Base-by-base conservation (phyloP, 2,113 vertebrate species). In the Felis chaus region DNA sequence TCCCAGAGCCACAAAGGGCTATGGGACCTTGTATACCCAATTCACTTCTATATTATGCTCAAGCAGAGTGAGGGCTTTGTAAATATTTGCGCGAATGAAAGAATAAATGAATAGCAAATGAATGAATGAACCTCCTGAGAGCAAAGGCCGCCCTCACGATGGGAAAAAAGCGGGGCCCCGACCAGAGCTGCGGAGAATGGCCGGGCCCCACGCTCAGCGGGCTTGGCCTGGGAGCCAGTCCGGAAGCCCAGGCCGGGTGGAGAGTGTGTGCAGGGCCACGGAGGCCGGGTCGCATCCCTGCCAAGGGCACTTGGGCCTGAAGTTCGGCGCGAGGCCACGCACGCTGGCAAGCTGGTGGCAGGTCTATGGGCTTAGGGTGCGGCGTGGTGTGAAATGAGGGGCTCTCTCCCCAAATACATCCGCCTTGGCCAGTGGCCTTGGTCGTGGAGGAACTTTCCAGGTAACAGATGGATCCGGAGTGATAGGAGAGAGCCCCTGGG, bases 51-150 rank as follows among this genome's bases (percentile, higher is more conserved):
- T 18, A 13, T 73, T 7, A 11, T 13, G 55, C 78, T 74, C 18
- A 5, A 2, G 3, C 84, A 39, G 84, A 45, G 74, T 13, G 45
- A 41, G 57, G 81, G 69, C 89, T 92, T 87, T 41, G 79, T 76
- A 50, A 90, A 69, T 83, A 84, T 97, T 95, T 55, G 88, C 86
- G 79, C 8, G 61, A 97, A 90, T 39, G 83, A 94, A 97, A 89
- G 97, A 97, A 96, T 92, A 87, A 90, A 96, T 66, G 94, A 97
- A 92, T 63, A 85, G 92, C 15, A 71, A 93, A 65, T 23, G 90
- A 73, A 69, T 4, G 84, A 80, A 65, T 66, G 91, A 82, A 29
- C 4, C 41, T 55, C 87, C 79, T 9, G 27, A 41, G 81, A 90
- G 84, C 39, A 1, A 41, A 95, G 57, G 81, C 21, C 4, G 31